Evolutionary conservation across 2,113 vertebrate genomes (phyloP), one percentile per base, ranked within the genome.

Genomic region (Neodon shergylaensis): DNA sequence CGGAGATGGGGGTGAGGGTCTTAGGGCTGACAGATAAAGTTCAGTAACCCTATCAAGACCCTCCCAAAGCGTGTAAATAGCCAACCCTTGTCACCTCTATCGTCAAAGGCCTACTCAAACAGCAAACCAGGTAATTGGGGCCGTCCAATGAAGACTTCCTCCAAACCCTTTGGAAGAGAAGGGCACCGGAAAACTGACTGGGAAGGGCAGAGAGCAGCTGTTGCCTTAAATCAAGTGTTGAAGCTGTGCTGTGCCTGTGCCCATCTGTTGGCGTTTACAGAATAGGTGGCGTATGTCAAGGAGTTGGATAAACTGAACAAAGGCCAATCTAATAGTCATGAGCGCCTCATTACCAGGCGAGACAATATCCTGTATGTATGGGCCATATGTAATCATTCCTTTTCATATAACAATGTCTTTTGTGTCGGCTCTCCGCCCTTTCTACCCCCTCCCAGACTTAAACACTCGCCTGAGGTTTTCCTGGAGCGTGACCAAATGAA

Each of bases 221-320:
- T 99, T 98, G 98, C 99, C 99, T 99, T 98, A 99, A 99, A 99
- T 99, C 99, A 99, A 98, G 98, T 98, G 98, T 98, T 98, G 96
- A 94, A 92, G 54, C 92, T 97, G 93, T 85, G 97, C 96, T 95
- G 97, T 98, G 98, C 98, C 96, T 90, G 96, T 97, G 98, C 99
- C 99, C 99, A 99, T 99, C 99, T 99, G 99, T 99, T 99, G 99
- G 99, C 98, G 99, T 98, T 98, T 98, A 97, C 97, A 98, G 99
- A 98, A 99, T 99, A 99, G 99, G 98, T 96, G 98, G 99, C 99
- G 99, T 99, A 99, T 99, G 99, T 99, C 99, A 99, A 99, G 98
- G 99, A 99, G 98, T 98, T 98, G 99, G 98, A 98, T 98, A 98
- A 98, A 98, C 98, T 95, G 98, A 98, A 98, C 99, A 98, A 98